Evolutionary conservation across 2,797 vertebrate species (phyloP), one percentile per base, ranked within the genome.

Genomic region (Carduelis carduelis): DNA sequence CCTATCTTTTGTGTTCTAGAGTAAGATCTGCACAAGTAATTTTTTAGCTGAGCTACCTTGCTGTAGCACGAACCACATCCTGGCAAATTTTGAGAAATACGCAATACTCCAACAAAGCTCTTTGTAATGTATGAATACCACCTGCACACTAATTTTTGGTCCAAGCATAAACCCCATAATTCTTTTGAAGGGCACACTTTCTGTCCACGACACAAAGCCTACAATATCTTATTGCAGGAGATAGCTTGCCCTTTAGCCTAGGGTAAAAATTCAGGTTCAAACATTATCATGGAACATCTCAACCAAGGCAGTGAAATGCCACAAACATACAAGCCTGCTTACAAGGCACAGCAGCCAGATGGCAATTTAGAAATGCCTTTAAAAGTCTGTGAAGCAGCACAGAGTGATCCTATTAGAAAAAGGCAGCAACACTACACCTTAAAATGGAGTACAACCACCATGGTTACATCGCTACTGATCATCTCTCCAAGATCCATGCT

Each of bases 381-480:
- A 68, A 84, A 39, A 8, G 39, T 50, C 43, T 43, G 32, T 55
- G 55, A 77, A 74, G 37, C 30, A 86, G 32, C 17, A 85, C 11
- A 78, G 22, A 61, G 14, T 10, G n/a, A 68, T 60, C 11, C 41
- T 4, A 3, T 60, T 27, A 80, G 30, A 84, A 83, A 76, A 80
- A 70, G 14, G n/a, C 47, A 90, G 35, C 34, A 65, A 85, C 20
- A 14, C 18, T 20, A 64, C 9, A 20, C 57, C 28, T 89, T 87
- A 82, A 76, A 81, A 81, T 12, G 28, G 26, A 81, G 28, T 50
- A 79, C 28, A 85, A 50, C 27, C 3, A 59, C 6, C 12, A 50
- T 1, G 8, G 26, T 59, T 52, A 61, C 11, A 41, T 15, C 0
- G 0, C 27, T 47, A 57, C 4, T 27, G 32, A 77, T 34, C 24